Base-by-base conservation (phyloP, 2,113 vertebrate species). In the Hyperoodon ampullatus region DNA sequence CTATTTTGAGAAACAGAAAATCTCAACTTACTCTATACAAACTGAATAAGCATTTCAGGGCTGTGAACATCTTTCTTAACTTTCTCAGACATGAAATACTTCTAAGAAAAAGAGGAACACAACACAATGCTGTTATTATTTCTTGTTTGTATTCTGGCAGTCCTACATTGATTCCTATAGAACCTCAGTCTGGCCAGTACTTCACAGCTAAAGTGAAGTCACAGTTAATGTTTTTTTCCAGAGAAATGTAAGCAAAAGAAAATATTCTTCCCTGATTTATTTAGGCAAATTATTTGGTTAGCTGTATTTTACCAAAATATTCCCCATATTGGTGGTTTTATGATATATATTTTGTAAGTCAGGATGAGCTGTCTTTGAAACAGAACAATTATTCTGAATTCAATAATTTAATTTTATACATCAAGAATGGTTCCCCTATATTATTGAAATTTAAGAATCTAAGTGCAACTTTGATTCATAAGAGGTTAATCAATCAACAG, bases 1-100 rank as follows among this genome's bases (percentile, higher is more conserved):
- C 6, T 72, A 60, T 95, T 96, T 93, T 60, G 13, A 97, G 95
- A 97, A 97, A 95, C 1, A 87, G 35, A 70, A 91, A 83, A 70
- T 53, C 30, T 74, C 50, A 39, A 4, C 2, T 88, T 74, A 39
- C 24, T 71, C 58, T 55, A 12, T 74, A 42, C 1, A 85, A 63
- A 19, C 13, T 74, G 6, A 82, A 23, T 70, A 90, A 47, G 1
- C 50, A 95, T 70, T 91, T 72, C 58, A 63, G 14, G 2, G 14
- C 75, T 89, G 65, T 65, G 47, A 92, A 55, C 14, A 88, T 44
- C 72, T 61, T 78, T 94, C 55, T 44, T 44, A 81, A 85, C 16
- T 88, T 95, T 93, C 88, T 63, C 83, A 95, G 71, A 78, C 28
- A 42, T 42, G 28, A 61, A 88, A 50, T 47, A 71, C 23, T 98